Base-by-base conservation (phyloP, 1,140 invertebrate genomes). In the Anastrepha obliqua region DNA sequence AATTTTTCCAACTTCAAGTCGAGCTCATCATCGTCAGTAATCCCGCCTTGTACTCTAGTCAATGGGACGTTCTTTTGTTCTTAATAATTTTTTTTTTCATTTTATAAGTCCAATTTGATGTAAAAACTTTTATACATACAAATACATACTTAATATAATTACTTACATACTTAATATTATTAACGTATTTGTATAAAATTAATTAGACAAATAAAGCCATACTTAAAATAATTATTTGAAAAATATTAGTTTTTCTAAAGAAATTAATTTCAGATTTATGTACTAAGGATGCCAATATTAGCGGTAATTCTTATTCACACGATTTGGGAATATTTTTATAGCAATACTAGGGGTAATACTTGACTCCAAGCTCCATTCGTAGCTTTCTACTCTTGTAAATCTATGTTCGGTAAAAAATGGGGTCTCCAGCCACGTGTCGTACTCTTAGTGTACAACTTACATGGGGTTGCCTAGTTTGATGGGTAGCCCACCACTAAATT, bases 41-140 rank as follows among this genome's bases (percentile, higher is more conserved):
- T 81, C 74, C 74, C 74, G 47, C 74, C 74, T 81, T 81, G 74
- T 81, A 29, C 74, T 81, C 74, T 81, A 81, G 74, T 81, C 74
- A 81, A 81, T 81, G 74, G 74, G 74, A 81, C 74, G 67, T 81
- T 81, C 74, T 81, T 29, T 81, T 81, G 42, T 55, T 58, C 55
- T 81, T 81, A 51, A 8, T 81, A 11, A 6, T 29, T 74, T 74
- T 42, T 44, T 8, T n/a, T 78, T 58, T 29, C 60, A 62, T 62
- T 15, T 62, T 47, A 55, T 81, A 81, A 51, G 47, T 47, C 17
- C 47, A 47, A 81, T 81, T 47, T 81, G 44, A 81, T 81, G 74
- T 81, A 55, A n/a, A 51, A 81, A 55, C 4, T 58, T 81, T 81
- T 81, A 55, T 81, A 81, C 74, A 55, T 29, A 81, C 11, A 44